A percentile compares a stretch with the other conserved stretches of the same genome.
phyloP scores from a whole-genome alignment of 2,888 invertebrate genomes.

The Orthosia gracilis region DNA sequence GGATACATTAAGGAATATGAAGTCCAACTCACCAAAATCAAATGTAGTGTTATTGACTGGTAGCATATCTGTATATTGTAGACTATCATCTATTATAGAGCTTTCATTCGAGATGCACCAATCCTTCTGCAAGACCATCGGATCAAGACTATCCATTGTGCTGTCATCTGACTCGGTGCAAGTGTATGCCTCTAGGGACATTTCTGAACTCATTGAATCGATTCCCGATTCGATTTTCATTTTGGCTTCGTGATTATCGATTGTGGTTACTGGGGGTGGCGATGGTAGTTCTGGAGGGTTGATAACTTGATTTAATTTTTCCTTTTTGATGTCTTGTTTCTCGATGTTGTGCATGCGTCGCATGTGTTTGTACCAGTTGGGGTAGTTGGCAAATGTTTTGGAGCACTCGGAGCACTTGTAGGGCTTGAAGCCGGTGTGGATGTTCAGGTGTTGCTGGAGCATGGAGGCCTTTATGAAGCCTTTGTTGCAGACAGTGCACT shows the following conservation, averaged over 20 bases:
- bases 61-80: slow-evolving; percentile 70
- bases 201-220: slow-evolving; percentile 69
- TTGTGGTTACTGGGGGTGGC: slow-evolving; percentile 24
- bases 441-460: slow-evolving; percentile 90
- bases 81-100: slow-evolving; percentile 51
- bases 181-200: slow-evolving; percentile 62
- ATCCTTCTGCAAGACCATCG: slow-evolving; percentile 72
- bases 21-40: slow-evolving; percentile 72
- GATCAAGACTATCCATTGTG: slow-evolving; percentile 76
- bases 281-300: slow-evolving; percentile 21
- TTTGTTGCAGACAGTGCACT: slow-evolving; percentile 90
- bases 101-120: slow-evolving; percentile 68
- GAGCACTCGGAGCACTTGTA: slow-evolving; percentile 91
- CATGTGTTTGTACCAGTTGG: slow-evolving; percentile 92
- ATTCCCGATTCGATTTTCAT: slow-evolving; percentile 62
- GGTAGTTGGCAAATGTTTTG: slow-evolving; percentile 90
- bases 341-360: slow-evolving; percentile 78
- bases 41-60: slow-evolving; percentile 66
- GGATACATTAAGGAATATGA: background rate
- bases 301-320: slow-evolving; percentile 23
- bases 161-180: slow-evolving; percentile 71
- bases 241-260: slow-evolving; percentile 55
- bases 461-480: slow-evolving; percentile 75
- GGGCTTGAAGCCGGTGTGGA: slow-evolving; percentile 90
- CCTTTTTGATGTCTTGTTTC: slow-evolving; percentile 59